These are phyloP conservation scores for Oithona nana DNA, from an alignment of 2,888 invertebrate genomes.

Conservation along the genomic window DNA sequence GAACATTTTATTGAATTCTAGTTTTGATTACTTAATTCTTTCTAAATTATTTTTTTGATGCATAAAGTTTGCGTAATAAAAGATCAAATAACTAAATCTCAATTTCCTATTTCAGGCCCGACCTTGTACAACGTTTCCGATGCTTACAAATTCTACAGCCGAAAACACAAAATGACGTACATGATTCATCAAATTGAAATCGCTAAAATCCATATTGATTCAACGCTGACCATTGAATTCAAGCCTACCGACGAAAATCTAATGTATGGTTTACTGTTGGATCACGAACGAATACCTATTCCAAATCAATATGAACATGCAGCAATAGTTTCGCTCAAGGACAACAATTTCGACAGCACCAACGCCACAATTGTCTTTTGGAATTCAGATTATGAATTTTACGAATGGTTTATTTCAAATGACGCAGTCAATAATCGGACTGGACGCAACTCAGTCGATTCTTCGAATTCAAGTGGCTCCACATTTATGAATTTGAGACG, in stretches of 20 bases:
- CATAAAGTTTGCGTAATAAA: too few species aligned
- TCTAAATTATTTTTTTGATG: too few species aligned
- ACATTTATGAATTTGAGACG: too few species aligned
- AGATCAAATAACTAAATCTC: too few species aligned
- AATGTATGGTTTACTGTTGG: constrained; percentile 14
- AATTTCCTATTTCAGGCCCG: too few species aligned
- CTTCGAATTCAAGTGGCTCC: too few species aligned
- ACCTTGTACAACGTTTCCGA: too few species aligned
- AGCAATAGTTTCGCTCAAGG: constrained; percentile 6
- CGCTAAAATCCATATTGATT: background rate
- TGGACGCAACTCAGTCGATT: too few species aligned
- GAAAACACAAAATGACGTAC: background rate
- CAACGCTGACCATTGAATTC: background rate
- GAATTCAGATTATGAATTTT: background rate
- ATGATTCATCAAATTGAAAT: background rate
- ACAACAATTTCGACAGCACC: too few species aligned
- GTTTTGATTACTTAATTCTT: too few species aligned
- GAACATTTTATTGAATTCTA: too few species aligned
- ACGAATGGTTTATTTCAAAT: constrained; percentile 21
- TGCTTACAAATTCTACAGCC: too few species aligned
- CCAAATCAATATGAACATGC: constrained; percentile 7
- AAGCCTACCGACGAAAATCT: background rate
- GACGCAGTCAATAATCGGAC: constrained; percentile 22
- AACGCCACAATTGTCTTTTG: background rate
- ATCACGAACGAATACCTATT: constrained; percentile 18